phyloP scores from a whole-genome alignment of 2,888 invertebrate species.

The Acheta domesticus region DNA sequence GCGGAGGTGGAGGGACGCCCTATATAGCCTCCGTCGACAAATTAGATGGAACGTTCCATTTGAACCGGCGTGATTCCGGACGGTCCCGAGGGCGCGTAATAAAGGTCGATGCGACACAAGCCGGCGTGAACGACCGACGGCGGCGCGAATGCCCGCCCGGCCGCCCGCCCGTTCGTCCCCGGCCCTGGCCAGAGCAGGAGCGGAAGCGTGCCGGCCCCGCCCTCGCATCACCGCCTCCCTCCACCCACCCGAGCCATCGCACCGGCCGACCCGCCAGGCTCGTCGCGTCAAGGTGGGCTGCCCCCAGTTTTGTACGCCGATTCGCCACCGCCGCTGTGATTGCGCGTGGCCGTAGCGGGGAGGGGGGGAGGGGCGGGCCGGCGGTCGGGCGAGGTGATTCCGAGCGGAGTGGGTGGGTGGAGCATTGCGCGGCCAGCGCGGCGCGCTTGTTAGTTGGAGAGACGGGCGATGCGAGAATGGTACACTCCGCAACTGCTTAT shows the following conservation, averaged over 20 bases:
- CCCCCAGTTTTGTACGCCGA: neutral
- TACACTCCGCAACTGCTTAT: too few species aligned
- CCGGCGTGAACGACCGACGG: neutral
- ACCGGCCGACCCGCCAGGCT: neutral
- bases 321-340: neutral
- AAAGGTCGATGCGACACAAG: constrained; percentile 18
- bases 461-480: too few species aligned
- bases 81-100: constrained; percentile 5
- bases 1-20: neutral
- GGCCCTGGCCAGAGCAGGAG: too few species aligned
- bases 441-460: too few species aligned
- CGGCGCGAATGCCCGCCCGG: too few species aligned
- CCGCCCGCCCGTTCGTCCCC: too few species aligned
- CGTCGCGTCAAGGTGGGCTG: neutral
- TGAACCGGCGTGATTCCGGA: constrained; percentile 18
- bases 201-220: neutral
- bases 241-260: neutral
- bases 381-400: too few species aligned
- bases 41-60: constrained; percentile 18
- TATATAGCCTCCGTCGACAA: neutral
- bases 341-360: too few species aligned
- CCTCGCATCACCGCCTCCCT: neutral
- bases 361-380: too few species aligned
- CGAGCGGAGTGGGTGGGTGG: too few species aligned
- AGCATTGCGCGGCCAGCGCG: too few species aligned